Evolutionary conservation across 2,888 invertebrate genomes (phyloP), one percentile per base, ranked within the genome.

Genomic region (Seira ritae): DNA sequence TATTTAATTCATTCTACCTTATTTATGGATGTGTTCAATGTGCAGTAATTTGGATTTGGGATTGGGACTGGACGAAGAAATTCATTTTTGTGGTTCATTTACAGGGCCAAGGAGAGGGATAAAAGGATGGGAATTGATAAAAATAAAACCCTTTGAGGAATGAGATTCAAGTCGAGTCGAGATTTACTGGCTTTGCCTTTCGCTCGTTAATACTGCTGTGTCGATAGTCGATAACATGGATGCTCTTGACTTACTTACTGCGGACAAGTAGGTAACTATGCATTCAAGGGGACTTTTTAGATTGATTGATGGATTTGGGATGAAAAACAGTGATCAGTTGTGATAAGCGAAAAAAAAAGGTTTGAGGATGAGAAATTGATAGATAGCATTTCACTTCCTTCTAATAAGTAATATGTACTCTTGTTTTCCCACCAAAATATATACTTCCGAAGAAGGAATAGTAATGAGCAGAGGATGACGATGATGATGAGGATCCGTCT

Each of bases 181-280:
- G n/a, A 3, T 50, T 50, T 50, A 50, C 50, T 50, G 3, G 50
- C 50, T 31, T 31, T 31, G 3, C 31, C 2, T 31, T 8, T 31
- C 46, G 19, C 55, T 71, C 70, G 62, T 70, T 78, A 78, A 70
- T 69, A 78, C 69, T 78, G 69, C 69, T n/a, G n/a, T n/a, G n/a
- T n/a, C n/a, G n/a, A n/a, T n/a, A n/a, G n/a, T n/a, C n/a, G n/a
- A n/a, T n/a, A n/a, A n/a, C n/a, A n/a, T n/a, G n/a, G n/a, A n/a
- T 77, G 15, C 66, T 20, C 66, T 20, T 66, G 66, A n/a, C 22
- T 66, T n/a, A 66, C 10, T 17, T 60, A 4, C n/a, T n/a, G n/a
- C 8, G 31, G 31, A 31, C 31, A 31, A 8, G 31, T n/a, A 60
- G 17, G 17, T n/a, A 12, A 60, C 17, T 60, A 46, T 46, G 12